Evolutionary conservation across 2,888 invertebrate species (phyloP).

Genomic region (Eilema caniola): DNA sequence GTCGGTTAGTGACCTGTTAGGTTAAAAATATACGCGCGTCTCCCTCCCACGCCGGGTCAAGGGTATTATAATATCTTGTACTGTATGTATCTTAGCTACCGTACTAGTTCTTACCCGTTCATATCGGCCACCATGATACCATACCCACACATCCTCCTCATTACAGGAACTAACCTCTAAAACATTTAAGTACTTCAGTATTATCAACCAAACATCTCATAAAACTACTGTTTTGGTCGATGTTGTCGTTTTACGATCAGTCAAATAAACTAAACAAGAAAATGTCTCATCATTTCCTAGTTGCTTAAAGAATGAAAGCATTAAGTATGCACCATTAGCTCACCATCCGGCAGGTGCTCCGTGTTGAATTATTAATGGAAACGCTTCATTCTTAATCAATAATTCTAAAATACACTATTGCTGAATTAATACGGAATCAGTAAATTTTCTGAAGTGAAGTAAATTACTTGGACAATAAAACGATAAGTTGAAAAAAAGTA

Average conservation of each 20-base stretch:
- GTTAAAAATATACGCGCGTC: slow-evolving; percentile 73
- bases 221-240: not conserved
- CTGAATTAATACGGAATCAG: slow-evolving; percentile 4
- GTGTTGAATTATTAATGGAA: slow-evolving; percentile 13
- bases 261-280: slow-evolving; percentile 6
- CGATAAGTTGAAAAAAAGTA: slow-evolving; percentile 28
- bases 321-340: slow-evolving; percentile 18
- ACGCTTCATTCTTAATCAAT: slow-evolving; percentile 3
- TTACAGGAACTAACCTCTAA: not conserved
- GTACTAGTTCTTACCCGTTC: not conserved
- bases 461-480: slow-evolving; percentile 22
- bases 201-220: not conserved
- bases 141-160: not conserved
- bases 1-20: slow-evolving; percentile 71
- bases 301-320: slow-evolving; percentile 14
- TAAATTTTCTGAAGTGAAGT: not conserved
- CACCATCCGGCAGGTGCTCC: slow-evolving; percentile 17
- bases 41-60: slow-evolving; percentile 78
- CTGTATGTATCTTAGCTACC: slow-evolving; percentile 52
- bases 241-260: not conserved
- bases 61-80: slow-evolving; percentile 64
- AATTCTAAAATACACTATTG: slow-evolving; percentile 7
- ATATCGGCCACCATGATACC: too few relatives aligned
- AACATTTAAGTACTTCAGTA: not conserved
- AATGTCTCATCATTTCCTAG: slow-evolving; percentile 2